These are phyloP conservation scores for Eonycteris spelaea DNA, from an alignment of 2,113 vertebrate species.

Conservation along the genomic window DNA sequence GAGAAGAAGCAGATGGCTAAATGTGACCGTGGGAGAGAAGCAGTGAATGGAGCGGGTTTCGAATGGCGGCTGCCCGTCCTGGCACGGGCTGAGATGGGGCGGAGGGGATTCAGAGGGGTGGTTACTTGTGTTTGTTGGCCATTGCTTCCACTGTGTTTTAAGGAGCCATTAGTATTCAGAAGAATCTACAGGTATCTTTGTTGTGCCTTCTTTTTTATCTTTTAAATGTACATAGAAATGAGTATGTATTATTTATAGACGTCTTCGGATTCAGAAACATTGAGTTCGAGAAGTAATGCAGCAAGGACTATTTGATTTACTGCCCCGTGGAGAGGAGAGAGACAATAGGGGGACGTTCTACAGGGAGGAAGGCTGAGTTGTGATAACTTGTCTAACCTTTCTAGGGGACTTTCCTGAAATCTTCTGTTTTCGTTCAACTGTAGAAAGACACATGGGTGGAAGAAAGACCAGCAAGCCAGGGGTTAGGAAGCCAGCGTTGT, in stretches of 20 bases:
- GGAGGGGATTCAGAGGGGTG: not conserved
- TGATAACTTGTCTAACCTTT: not conserved
- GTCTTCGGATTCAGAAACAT: slow-evolving; percentile 62
- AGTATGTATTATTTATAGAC: slow-evolving; percentile 74
- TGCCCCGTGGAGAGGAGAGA: not conserved
- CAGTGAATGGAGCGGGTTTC: not conserved
- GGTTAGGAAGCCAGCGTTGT: not conserved
- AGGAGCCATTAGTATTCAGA: slow-evolving; percentile 41
- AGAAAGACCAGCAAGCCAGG: not conserved
- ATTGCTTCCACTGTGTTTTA: not conserved
- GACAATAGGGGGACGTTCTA: not conserved
- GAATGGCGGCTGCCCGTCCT: not conserved
- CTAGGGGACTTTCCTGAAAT: not conserved
- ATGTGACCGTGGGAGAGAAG: slow-evolving; percentile 52
- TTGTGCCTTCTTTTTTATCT: slow-evolving; percentile 34
- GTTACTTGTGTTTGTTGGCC: not conserved
- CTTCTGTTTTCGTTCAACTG: not conserved
- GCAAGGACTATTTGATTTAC: slow-evolving; percentile 55
- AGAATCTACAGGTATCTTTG: slow-evolving; percentile 65
- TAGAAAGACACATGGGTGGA: not conserved
- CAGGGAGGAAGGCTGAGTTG: not conserved
- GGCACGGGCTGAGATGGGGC: rapidly evolving
- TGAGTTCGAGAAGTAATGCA: slow-evolving; percentile 28
- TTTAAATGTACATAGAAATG: slow-evolving; percentile 72
- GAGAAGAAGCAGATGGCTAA: slow-evolving; percentile 63